Percentiles rank a stretch among this genome's conserved stretches.
Evolutionary conservation across 2,888 invertebrate species (phyloP).

Genomic region (Tortricodes alternella): DNA sequence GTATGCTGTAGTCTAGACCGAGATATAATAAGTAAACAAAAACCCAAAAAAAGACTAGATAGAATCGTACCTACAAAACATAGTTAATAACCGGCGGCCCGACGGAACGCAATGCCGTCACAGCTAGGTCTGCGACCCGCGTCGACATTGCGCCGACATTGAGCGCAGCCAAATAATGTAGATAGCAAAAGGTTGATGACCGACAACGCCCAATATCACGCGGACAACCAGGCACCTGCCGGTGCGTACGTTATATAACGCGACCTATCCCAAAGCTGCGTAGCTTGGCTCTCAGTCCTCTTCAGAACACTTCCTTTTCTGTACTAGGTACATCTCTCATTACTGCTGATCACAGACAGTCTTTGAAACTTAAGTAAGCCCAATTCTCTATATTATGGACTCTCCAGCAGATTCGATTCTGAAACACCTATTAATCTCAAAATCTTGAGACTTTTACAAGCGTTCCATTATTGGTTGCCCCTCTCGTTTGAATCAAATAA

Average conservation of each 20-base stretch:
- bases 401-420: no score
- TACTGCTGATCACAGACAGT: no score
- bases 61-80: conserved; percentile 55
- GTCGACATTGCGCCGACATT: conserved; percentile 80
- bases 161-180: conserved; percentile 78
- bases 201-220: conserved; percentile 78
- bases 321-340: background rate
- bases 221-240: conserved; percentile 73
- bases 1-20: background rate
- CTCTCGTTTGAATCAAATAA: no score
- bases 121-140: conserved; percentile 73
- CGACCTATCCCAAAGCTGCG: conserved; percentile 60
- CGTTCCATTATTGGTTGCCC: no score
- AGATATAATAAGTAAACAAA: background rate
- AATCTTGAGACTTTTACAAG: no score
- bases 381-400: no score
- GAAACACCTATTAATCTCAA: no score
- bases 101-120: conserved; percentile 62
- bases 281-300: conserved; percentile 31
- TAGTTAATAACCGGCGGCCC: conserved; percentile 65
- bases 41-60: conserved; percentile 20
- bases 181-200: conserved; percentile 78
- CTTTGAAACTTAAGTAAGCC: no score
- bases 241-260: conserved; percentile 59
- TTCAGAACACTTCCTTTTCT: background rate